A percentile compares a stretch with the other conserved stretches of the same genome.
Conservation (phyloP, 2,113 vertebrate species). For the Larimichthys polyactis region DNA sequence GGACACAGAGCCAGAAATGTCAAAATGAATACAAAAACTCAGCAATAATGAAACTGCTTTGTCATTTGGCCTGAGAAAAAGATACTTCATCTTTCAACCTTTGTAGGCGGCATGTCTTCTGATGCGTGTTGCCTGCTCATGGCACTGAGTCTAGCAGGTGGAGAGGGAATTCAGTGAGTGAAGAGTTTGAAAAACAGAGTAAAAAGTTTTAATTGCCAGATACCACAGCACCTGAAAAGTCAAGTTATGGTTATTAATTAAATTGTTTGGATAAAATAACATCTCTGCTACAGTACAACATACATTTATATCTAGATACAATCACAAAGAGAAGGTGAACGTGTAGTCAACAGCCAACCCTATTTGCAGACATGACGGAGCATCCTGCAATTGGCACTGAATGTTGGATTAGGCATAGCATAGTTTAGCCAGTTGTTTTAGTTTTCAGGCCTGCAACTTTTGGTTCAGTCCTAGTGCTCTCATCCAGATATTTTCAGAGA, state of each 20-base stretch:
- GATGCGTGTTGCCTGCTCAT: conserved; percentile 1
- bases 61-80: conserved; percentile 1
- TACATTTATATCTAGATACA: neutral
- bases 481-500: too few relatives aligned
- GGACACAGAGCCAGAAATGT: neutral
- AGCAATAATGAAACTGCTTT: conserved; percentile 1
- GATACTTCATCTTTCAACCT: conserved; percentile 4
- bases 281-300: neutral
- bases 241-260: neutral
- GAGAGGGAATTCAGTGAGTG: neutral
- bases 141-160: neutral
- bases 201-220: neutral
- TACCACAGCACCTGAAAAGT: neutral
- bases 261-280: neutral
- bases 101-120: neutral
- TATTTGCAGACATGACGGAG: neutral
- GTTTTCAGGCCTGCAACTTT: neutral
- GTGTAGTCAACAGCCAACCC: neutral
- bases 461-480: neutral
- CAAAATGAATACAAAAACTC: conserved; percentile 4
- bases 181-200: neutral
- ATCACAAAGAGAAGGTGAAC: neutral
- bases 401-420: neutral
- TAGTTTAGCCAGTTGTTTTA: neutral
- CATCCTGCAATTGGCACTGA: too few relatives aligned